phyloP scores from a whole-genome alignment of 92 coral and sea anemone genomes.

The Zoanthus sansibaricus region DNA sequence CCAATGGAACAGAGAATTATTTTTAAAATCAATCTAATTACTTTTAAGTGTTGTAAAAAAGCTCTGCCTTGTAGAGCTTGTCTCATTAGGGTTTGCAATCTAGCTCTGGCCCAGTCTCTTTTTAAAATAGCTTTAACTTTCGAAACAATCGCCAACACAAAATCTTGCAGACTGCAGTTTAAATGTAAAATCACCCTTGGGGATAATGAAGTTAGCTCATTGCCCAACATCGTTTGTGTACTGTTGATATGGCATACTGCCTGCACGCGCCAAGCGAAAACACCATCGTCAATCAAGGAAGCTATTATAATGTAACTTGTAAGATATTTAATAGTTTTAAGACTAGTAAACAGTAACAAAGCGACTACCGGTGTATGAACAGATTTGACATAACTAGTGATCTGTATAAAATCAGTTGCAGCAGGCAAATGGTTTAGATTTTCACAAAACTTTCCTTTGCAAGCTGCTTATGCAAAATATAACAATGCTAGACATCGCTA shows the following conservation, averaged over 20 bases:
- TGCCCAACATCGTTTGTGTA: conserved; percentile 22
- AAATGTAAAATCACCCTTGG: conserved; percentile 27
- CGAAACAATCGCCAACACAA: conserved; percentile 24
- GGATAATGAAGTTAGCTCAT: conserved; percentile 13
- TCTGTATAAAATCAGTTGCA: conserved; percentile 39
- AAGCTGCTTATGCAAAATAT: neutral
- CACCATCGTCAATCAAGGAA: conserved; percentile 73
- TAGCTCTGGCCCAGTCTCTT: conserved; percentile 1
- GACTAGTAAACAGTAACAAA: conserved; percentile 61
- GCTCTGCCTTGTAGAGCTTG: conserved; percentile 8
- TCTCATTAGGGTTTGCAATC: conserved; percentile 5
- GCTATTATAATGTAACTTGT: conserved; percentile 80
- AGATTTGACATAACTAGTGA: conserved; percentile 28
- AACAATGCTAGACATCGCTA: neutral
- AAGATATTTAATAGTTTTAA: conserved; percentile 66
- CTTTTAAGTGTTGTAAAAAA: no score
- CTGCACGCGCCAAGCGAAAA: conserved; percentile 86
- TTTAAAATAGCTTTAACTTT: neutral
- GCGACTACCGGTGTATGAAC: conserved; percentile 1
- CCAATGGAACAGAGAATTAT: no score
- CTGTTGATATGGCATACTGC: conserved; percentile 52
- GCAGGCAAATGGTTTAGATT: conserved; percentile 6
- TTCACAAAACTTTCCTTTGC: neutral
- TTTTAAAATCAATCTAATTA: no score
- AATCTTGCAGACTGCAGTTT: neutral